Conservation (phyloP, 2,888 invertebrate species). For the Corythucha ciliata region DNA sequence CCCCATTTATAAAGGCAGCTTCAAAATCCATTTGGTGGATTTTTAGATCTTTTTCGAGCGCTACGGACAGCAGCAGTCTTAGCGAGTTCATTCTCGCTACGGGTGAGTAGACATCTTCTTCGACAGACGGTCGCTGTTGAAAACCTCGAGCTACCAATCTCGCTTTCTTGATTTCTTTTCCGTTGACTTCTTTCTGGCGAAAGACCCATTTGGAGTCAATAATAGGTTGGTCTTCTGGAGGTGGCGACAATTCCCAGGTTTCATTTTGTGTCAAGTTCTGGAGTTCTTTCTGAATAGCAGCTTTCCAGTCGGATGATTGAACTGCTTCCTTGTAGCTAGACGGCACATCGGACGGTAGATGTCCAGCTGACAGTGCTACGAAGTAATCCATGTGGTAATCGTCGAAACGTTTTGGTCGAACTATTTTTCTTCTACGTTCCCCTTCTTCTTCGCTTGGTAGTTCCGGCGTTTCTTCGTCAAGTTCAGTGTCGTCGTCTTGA, state of each 20-base stretch:
- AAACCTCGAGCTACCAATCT: slow-evolving; percentile 13
- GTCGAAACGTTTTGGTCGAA: background rate
- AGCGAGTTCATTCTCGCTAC: slow-evolving; percentile 13
- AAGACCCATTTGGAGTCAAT: slow-evolving; percentile 38
- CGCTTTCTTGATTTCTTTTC: background rate
- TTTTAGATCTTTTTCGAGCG: slow-evolving; percentile 2
- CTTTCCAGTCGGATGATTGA: slow-evolving; percentile 25
- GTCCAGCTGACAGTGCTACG: slow-evolving; percentile 7
- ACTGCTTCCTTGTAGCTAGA: slow-evolving; percentile 13
- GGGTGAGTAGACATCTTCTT: slow-evolving; percentile 12
- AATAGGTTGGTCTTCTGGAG: slow-evolving; percentile 36
- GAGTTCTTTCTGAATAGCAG: slow-evolving; percentile 38
- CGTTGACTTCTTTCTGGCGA: background rate
- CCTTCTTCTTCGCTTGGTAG: background rate
- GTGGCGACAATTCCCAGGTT: slow-evolving; percentile 37
- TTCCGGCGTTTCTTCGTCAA: background rate
- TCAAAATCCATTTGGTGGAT: slow-evolving; percentile 9
- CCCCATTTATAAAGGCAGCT: slow-evolving; percentile 8
- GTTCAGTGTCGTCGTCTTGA: too few relatives aligned
- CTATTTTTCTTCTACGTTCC: background rate
- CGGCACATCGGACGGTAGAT: slow-evolving; percentile 18
- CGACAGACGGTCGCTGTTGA: background rate
- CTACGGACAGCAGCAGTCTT: slow-evolving; percentile 3
- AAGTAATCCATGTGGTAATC: background rate
- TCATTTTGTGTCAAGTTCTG: slow-evolving; percentile 37